Base-by-base conservation (phyloP, 2,797 vertebrate genomes). In the Adelosebastes latens region DNA sequence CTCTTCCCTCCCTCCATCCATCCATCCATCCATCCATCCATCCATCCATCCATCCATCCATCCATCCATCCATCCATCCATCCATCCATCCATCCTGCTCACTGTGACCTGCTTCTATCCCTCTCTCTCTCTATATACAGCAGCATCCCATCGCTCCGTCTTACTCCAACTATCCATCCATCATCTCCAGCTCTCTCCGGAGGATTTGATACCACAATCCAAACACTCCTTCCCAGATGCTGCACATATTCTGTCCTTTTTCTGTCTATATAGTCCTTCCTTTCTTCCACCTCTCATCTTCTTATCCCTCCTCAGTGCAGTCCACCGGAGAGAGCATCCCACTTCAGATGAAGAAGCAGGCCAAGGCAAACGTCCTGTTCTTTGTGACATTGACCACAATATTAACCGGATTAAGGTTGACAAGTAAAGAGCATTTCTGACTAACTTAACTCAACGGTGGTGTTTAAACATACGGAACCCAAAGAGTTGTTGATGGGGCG, bases 81-180 rank as follows among this genome's bases (percentile, higher is more conserved):
- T 29, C 27, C 32, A 55, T 72, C 78, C 72, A 49, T 70, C 79
- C 52, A 52, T 42, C 67, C 34, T 5, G 29, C 66, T 77, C 68
- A 64, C 56, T 14, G 73, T 80, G 64, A 77, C 82, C 73, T 64
- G 70, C 74, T 69, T 84, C 80, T 58, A 72, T 79, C 76, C 36
- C 36, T 16, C 22, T 77, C 69, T 46, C 75, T 49, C 75, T 42
- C 12, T 34, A 22, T 18, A 56, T 39, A 27, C 69, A 68, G 58
- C 80, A 70, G 42, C 61, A n/a, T 66, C 58, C 59, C 4, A 24
- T 72, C 36, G 29, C 29, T 53, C 69, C 11, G 24, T 53, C 65
- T 52, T 1, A 25, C 53, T 66, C 61, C 1, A 25, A 34, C 65
- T 18, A 42, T 74, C 64, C 60, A 55, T 79, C 66, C 53, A 18